These are phyloP conservation scores for Harpalus rufipes DNA, from an alignment of 2,888 invertebrate species.

Conservation along the genomic window DNA sequence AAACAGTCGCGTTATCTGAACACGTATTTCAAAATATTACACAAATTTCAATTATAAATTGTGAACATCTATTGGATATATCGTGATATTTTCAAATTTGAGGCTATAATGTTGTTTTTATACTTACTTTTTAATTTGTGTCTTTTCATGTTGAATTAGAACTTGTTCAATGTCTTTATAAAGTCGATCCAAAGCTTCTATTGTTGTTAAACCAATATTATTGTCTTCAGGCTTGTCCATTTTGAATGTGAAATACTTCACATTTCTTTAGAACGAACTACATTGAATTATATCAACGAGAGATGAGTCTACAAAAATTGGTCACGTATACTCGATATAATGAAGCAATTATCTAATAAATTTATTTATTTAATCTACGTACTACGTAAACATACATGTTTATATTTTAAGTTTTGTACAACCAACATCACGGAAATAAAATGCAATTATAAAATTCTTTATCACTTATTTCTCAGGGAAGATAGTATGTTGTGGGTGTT, in stretches of 20 bases:
- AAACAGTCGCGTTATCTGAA: no score
- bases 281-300: not conserved
- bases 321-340: constrained; percentile 2
- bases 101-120: no score
- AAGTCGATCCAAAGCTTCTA: constrained; percentile 84
- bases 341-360: constrained; percentile 21
- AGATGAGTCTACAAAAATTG: constrained; percentile 27
- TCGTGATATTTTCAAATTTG: no score
- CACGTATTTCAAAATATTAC: no score
- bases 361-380: constrained; percentile 22
- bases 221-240: constrained; percentile 71
- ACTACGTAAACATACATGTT: constrained; percentile 8
- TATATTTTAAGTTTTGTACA: constrained; percentile 14
- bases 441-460: no score
- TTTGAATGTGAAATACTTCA: constrained; percentile 67
- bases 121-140: constrained; percentile 79
- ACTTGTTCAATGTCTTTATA: constrained; percentile 84
- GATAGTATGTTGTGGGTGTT: not conserved
- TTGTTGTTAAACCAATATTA: constrained; percentile 81
- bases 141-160: constrained; percentile 81
- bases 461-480: no score
- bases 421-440: constrained; percentile 4
- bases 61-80: no score
- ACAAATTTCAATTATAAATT: no score
- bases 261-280: constrained; percentile 14